phyloP scores from a whole-genome alignment of 2,888 invertebrate species.

The Luperina testacea region DNA sequence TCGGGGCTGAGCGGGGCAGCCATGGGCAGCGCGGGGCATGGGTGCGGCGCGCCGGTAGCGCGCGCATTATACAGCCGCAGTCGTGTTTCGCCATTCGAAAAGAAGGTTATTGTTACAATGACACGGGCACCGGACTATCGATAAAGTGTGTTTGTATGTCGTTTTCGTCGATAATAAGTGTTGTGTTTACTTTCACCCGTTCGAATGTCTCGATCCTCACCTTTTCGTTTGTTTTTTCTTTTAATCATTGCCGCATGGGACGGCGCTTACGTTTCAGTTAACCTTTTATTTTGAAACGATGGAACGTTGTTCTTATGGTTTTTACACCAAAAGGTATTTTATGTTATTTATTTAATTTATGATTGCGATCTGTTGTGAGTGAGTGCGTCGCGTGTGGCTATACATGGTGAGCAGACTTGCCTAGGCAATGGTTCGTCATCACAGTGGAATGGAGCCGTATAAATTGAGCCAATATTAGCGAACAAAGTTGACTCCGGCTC shows the following conservation, averaged over 20 bases:
- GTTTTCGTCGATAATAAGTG: conserved; percentile 90
- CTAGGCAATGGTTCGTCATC: conserved; percentile 66
- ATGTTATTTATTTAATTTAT: conserved; percentile 89
- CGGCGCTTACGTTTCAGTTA: conserved; percentile 90
- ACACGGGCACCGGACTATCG: conserved; percentile 88
- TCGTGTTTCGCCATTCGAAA: conserved; percentile 87
- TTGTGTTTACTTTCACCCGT: conserved; percentile 90
- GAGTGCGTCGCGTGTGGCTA: conserved; percentile 86
- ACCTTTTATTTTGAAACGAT: conserved; percentile 92
- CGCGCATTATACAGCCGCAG: conserved; percentile 77
- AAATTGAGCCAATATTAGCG: conserved; percentile 65
- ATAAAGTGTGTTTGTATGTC: conserved; percentile 90
- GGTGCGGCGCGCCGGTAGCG: conserved; percentile 81
- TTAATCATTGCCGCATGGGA: conserved; percentile 88
- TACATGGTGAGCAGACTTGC: conserved; percentile 67
- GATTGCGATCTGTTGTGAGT: conserved; percentile 84
- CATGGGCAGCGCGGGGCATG: conserved; percentile 76
- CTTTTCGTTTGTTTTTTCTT: conserved; percentile 88
- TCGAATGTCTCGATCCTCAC: conserved; percentile 89
- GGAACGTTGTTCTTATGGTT: conserved; percentile 95
- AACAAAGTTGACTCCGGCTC: conserved; percentile 47
- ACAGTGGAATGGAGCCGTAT: conserved; percentile 58
- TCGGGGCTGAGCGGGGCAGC: conserved; percentile 66
- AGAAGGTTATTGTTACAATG: conserved; percentile 89
- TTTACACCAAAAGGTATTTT: conserved; percentile 95